Evolutionary conservation across 2,797 vertebrate species (phyloP).

Genomic region (Paguma larvata): DNA sequence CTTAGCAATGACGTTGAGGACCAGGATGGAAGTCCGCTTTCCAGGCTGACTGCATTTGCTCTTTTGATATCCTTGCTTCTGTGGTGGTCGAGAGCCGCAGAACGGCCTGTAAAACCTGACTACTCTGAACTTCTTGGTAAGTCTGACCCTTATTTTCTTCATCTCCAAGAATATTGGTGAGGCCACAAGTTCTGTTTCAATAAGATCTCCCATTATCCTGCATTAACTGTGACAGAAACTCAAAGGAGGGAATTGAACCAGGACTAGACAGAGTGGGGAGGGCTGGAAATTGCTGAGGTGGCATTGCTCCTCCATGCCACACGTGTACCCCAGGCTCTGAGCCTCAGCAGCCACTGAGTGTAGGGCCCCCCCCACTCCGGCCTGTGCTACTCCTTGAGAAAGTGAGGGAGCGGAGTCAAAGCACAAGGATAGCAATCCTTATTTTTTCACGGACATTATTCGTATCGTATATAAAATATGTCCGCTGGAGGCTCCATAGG

Average conservation of each 20-base stretch:
- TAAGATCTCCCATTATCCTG: not conserved
- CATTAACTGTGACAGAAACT: not conserved
- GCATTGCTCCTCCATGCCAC: no score
- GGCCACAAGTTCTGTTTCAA: not conserved
- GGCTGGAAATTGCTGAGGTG: rapidly evolving
- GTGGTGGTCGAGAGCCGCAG: not conserved
- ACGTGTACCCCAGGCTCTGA: rapidly evolving
- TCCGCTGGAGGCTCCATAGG: not conserved
- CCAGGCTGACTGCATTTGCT: not conserved
- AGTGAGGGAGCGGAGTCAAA: not conserved
- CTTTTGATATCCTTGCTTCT: not conserved
- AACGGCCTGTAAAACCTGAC: not conserved
- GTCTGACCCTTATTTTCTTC: not conserved
- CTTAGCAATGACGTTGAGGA: not conserved
- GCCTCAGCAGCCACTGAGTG: not conserved
- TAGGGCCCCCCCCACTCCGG: rapidly evolving
- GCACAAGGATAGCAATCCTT: not conserved
- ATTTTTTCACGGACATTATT: not conserved
- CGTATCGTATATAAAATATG: not conserved
- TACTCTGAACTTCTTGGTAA: not conserved
- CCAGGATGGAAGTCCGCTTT: not conserved
- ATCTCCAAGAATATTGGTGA: not conserved
- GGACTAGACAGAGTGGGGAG: not conserved
- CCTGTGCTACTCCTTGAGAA: not conserved
- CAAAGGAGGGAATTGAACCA: not conserved